Percentiles rank a stretch among this genome's conserved stretches.
Evolutionary conservation across 1,140 invertebrate genomes (phyloP).

Genomic region (Dinoponera quadriceps): DNA sequence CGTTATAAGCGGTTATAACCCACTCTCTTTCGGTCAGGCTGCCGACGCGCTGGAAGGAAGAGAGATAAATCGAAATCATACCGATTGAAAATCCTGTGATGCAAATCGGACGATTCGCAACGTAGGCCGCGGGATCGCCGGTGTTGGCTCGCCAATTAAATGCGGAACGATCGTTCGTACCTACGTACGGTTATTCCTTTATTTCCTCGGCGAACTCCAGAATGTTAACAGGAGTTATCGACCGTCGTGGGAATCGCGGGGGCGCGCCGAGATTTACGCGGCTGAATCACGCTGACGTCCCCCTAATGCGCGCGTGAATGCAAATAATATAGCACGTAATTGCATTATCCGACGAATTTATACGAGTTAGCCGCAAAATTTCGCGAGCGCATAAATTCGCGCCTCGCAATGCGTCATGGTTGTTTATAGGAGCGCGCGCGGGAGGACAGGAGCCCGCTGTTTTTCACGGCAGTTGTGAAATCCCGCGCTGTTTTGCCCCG

Average conservation of each 20-base stretch:
- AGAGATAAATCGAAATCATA: conserved; percentile 5
- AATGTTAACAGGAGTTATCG: conserved; percentile 17
- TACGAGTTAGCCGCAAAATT: conserved; percentile 49
- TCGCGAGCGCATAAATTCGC: conserved; percentile 48
- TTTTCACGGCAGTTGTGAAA: conserved; percentile 54
- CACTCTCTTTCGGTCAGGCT: neutral
- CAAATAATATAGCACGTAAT: conserved; percentile 55
- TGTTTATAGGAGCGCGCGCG: conserved; percentile 49
- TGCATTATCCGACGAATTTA: conserved; percentile 56
- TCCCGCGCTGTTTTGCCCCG: conserved; percentile 25
- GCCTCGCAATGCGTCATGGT: conserved; percentile 55
- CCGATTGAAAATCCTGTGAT: conserved; percentile 7
- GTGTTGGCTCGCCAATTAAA: conserved; percentile 1
- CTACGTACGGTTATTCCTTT: neutral
- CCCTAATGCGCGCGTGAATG: conserved; percentile 20
- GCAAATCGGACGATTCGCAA: conserved; percentile 2
- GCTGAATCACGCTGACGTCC: conserved; percentile 25
- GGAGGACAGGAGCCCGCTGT: conserved; percentile 46
- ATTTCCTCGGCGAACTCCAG: neutral
- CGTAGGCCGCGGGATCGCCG: neutral
- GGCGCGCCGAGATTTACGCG: conserved; percentile 24
- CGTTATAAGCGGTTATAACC: conserved; percentile 19
- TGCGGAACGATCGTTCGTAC: neutral
- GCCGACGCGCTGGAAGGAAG: conserved; percentile 14
- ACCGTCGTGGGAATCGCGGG: neutral